These are phyloP conservation scores for Dendroctonus ponderosae DNA, from an alignment of 1,140 invertebrate species.

Conservation along the genomic window DNA sequence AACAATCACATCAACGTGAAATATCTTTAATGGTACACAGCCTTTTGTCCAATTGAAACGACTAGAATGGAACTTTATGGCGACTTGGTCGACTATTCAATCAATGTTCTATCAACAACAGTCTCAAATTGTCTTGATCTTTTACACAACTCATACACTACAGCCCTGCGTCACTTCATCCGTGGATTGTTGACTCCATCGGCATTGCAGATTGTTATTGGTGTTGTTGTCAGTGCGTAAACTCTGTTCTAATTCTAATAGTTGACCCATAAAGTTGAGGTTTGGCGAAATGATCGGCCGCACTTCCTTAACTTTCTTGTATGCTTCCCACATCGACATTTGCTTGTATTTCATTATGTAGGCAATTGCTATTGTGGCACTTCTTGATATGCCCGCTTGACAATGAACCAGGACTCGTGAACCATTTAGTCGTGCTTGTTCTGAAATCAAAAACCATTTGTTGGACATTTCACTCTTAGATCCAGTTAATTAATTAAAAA, in stretches of 20 bases:
- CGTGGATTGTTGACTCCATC: conserved; percentile 56
- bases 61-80: conserved; percentile 39
- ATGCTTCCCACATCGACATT: conserved; percentile 85
- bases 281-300: conserved; percentile 93
- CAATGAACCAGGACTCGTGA: conserved; percentile 89
- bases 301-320: conserved; percentile 81
- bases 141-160: conserved; percentile 51
- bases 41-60: conserved; percentile 39
- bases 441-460: conserved; percentile 61
- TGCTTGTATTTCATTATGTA: conserved; percentile 90
- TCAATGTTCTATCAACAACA: background rate
- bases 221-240: conserved; percentile 56
- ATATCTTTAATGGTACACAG: conserved; percentile 45
- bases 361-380: conserved; percentile 91
- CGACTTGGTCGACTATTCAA: conserved; percentile 20
- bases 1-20: conserved; percentile 26
- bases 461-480: too few relatives aligned
- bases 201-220: conserved; percentile 54
- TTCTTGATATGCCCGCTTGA: conserved; percentile 92
- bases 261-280: conserved; percentile 95
- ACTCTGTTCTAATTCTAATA: conserved; percentile 82
- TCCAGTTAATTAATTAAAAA: too few relatives aligned
- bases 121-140: background rate
- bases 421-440: conserved; percentile 76
- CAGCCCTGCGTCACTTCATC: conserved; percentile 58